These are phyloP conservation scores for Liasis olivaceus DNA, from an alignment of 2,797 vertebrate genomes.

Conservation along the genomic window DNA sequence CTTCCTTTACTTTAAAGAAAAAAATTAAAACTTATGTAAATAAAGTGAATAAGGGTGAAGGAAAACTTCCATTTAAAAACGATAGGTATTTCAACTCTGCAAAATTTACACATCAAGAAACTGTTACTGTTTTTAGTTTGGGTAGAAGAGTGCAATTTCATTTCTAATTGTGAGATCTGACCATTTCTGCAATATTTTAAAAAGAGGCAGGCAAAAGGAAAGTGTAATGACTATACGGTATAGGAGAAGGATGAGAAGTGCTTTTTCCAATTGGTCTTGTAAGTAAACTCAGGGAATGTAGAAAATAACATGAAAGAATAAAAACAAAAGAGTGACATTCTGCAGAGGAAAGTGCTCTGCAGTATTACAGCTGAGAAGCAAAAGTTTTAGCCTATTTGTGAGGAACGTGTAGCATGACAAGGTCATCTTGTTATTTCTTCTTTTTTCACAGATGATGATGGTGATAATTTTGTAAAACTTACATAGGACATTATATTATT, in stretches of 20 bases:
- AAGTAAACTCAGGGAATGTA: not conserved
- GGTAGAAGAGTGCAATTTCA: not conserved
- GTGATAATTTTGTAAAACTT: no score
- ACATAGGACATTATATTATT: no score
- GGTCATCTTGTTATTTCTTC: not conserved
- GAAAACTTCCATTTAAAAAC: not conserved
- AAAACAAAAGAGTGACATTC: slow-evolving; percentile 15
- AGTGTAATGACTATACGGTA: not conserved
- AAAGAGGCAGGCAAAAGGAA: not conserved
- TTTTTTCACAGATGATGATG: no score
- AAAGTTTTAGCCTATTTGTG: slow-evolving; percentile 9
- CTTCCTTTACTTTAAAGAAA: not conserved
- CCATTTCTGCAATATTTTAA: not conserved
- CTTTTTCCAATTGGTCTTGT: slow-evolving; percentile 4
- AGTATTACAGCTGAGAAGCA: not conserved
- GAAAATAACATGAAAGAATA: not conserved
- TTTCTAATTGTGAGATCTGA: not conserved
- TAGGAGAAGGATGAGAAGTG: not conserved
- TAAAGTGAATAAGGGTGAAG: not conserved
- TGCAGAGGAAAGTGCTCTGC: not conserved
- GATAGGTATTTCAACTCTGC: not conserved
- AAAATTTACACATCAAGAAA: not conserved
- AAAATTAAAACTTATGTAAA: not conserved
- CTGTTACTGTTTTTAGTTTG: not conserved
- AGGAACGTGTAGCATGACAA: slow-evolving; percentile 20